Conservation (phyloP, 2,888 invertebrate species). For the Cepaea hortensis region DNA sequence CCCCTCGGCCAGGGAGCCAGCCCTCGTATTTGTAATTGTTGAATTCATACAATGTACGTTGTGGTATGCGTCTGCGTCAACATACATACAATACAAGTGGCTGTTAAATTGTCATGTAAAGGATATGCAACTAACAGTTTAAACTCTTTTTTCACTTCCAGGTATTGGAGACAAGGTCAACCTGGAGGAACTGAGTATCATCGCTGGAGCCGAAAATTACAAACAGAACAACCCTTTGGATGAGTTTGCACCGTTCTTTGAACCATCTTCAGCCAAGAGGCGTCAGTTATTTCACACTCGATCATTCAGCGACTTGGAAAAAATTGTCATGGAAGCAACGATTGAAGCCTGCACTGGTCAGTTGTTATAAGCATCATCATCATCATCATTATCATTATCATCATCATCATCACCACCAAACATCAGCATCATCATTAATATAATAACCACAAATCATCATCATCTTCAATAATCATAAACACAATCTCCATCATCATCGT, state of each 20-base stretch:
- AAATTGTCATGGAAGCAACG: conserved; percentile 60
- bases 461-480: too few relatives aligned
- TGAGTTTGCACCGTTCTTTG: conserved; percentile 15
- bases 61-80: too few relatives aligned
- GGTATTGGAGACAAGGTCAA: conserved; percentile 53
- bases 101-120: too few relatives aligned
- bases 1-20: too few relatives aligned
- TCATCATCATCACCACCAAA: too few relatives aligned
- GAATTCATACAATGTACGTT: too few relatives aligned
- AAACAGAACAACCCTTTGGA: not conserved
- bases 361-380: not conserved
- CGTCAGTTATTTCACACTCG: conserved; percentile 45
- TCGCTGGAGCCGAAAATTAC: conserved; percentile 49
- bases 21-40: too few relatives aligned
- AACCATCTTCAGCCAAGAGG: not conserved
- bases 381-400: too few relatives aligned
- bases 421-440: too few relatives aligned
- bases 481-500: too few relatives aligned
- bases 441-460: too few relatives aligned
- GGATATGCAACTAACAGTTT: not conserved
- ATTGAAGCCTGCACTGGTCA: conserved; percentile 66
- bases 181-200: conserved; percentile 59
- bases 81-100: too few relatives aligned
- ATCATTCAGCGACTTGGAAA: conserved; percentile 60
- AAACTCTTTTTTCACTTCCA: not conserved